Evolutionary conservation across 2,888 invertebrate species (phyloP).

Genomic region (Cordilura impudica): DNA sequence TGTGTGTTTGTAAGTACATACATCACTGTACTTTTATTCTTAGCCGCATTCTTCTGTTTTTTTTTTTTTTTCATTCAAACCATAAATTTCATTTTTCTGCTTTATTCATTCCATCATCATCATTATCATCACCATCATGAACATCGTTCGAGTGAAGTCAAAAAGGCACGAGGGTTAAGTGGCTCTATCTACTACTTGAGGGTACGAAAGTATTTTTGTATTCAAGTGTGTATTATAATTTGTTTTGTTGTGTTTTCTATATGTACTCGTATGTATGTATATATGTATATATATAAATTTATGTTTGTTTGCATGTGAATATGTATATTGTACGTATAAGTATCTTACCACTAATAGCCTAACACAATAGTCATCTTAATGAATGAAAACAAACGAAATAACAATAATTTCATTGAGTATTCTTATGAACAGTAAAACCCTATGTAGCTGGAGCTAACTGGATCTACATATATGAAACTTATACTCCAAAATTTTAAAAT

Average conservation of each 20-base stretch:
- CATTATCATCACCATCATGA: constrained; percentile 32
- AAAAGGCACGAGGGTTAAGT: constrained; percentile 57
- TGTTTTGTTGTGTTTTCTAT: constrained; percentile 17
- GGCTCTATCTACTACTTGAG: constrained; percentile 36
- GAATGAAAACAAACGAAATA: constrained; percentile 53
- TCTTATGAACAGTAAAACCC: no score
- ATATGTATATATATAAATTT: not conserved
- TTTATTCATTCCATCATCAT: constrained; percentile 45
- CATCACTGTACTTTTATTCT: constrained; percentile 26
- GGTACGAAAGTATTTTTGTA: constrained; percentile 44
- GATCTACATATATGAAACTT: no score
- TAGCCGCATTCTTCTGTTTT: constrained; percentile 10
- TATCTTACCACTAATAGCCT: constrained; percentile 51
- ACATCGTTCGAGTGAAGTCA: constrained; percentile 33
- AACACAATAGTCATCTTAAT: constrained; percentile 55
- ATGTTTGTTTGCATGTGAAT: not conserved
- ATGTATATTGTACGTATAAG: not conserved
- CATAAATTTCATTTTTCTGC: constrained; percentile 56
- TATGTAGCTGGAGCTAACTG: no score
- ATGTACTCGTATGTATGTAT: constrained; percentile 9
- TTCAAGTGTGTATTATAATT: constrained; percentile 36
- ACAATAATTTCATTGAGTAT: no score
- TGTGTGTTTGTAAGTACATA: not conserved
- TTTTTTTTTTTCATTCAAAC: constrained; percentile 18
- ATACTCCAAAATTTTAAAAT: no score